phyloP scores from a whole-genome alignment of 2,888 invertebrate species.

The Isotomurus palustris region DNA sequence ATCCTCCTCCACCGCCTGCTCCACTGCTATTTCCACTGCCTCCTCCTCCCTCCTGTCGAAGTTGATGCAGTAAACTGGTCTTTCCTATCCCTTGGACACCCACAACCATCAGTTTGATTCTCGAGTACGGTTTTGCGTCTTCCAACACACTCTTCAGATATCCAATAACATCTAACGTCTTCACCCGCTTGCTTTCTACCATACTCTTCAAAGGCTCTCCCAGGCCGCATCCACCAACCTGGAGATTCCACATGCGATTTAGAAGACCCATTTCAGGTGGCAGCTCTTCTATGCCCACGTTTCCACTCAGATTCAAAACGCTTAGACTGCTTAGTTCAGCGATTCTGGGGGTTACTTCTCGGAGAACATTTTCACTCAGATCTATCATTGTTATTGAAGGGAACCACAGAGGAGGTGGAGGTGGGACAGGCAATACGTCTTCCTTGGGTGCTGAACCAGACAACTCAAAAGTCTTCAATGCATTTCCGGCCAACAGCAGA shows the following conservation, averaged over 20 bases:
- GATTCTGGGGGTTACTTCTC: slow-evolving; percentile 73
- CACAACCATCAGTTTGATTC: slow-evolving; percentile 95
- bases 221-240: slow-evolving; percentile 80
- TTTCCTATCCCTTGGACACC: slow-evolving; percentile 79
- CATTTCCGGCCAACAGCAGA: slow-evolving; percentile 79
- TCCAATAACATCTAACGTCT: slow-evolving; percentile 87
- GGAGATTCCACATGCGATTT: slow-evolving; percentile 90
- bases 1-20: background rate
- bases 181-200: slow-evolving; percentile 87
- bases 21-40: background rate
- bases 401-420: slow-evolving; percentile 58
- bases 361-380: slow-evolving; percentile 79
- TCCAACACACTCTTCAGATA: slow-evolving; percentile 79
- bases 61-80: slow-evolving; percentile 81
- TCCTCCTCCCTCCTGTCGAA: slow-evolving; percentile 76
- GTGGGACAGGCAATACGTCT: slow-evolving; percentile 56
- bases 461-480: slow-evolving; percentile 63
- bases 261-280: slow-evolving; percentile 94
- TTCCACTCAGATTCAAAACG: slow-evolving; percentile 88
- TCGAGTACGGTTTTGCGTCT: slow-evolving; percentile 85
- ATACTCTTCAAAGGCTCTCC: slow-evolving; percentile 84
- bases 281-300: slow-evolving; percentile 75
- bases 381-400: slow-evolving; percentile 93
- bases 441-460: slow-evolving; percentile 51
- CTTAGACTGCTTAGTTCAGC: slow-evolving; percentile 81